Evolutionary conservation across 1,140 invertebrate species (phyloP).

Genomic region (Bombus confusus): DNA sequence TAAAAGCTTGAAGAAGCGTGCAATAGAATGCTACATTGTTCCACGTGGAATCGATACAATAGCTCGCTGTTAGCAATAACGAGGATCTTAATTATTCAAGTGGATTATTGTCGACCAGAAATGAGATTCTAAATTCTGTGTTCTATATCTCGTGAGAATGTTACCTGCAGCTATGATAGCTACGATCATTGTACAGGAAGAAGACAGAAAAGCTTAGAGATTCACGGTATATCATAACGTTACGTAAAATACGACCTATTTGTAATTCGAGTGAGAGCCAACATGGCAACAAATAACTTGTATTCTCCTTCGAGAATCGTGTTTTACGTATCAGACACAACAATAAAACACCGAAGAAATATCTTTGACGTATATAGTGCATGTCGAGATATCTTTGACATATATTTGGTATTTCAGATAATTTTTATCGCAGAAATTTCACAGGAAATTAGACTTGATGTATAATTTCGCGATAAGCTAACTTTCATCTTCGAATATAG

Average conservation of each 20-base stretch:
- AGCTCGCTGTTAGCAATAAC: neutral
- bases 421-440: neutral
- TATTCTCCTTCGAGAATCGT: neutral
- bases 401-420: neutral
- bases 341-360: neutral
- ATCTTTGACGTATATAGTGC: neutral
- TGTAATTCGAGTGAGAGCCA: slow-evolving; percentile 26
- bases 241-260: neutral
- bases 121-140: neutral
- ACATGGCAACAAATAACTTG: neutral
- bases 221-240: neutral
- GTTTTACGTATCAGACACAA: no score
- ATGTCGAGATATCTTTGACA: neutral
- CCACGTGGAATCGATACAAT: slow-evolving; percentile 19
- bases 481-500: neutral
- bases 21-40: neutral
- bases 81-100: slow-evolving; percentile 32
- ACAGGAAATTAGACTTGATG: no score
- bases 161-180: neutral
- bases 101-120: neutral
- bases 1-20: neutral
- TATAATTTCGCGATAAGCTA: neutral
- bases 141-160: neutral
- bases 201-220: neutral
- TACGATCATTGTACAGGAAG: no score